These are phyloP conservation scores for Cinara cedri DNA, from an alignment of 2,888 invertebrate species.

Conservation along the genomic window DNA sequence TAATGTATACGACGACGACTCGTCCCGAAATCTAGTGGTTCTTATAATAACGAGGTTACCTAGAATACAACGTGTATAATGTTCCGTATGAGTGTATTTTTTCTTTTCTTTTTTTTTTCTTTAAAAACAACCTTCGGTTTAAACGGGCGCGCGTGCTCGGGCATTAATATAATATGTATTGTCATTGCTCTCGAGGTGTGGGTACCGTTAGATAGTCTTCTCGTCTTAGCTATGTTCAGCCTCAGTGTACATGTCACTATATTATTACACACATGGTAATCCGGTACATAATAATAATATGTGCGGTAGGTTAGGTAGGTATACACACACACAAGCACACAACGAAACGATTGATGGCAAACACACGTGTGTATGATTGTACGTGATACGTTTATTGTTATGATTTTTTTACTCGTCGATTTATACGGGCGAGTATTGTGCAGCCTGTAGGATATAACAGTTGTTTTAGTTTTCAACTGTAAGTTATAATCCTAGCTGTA, in stretches of 20 bases:
- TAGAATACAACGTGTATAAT: background rate
- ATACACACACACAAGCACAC: background rate
- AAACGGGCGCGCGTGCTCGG: too few species aligned
- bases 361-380: background rate
- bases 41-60: background rate
- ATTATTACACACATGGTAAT: background rate
- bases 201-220: constrained; percentile 26
- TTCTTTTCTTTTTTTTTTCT: too few species aligned
- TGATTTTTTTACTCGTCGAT: too few species aligned
- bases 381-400: too few species aligned
- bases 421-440: too few species aligned
- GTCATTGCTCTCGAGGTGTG: too few species aligned
- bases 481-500: too few species aligned
- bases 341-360: background rate
- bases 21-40: constrained; percentile 40
- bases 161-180: too few species aligned
- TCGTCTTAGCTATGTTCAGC: background rate
- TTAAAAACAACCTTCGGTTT: too few species aligned
- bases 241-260: background rate
- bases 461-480: too few species aligned
- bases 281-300: background rate
- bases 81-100: too few species aligned
- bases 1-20: background rate
- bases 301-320: background rate
- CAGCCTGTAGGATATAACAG: too few species aligned